Percentiles rank a stretch among this genome's conserved stretches.
These are phyloP conservation scores for Pithecia hirsuta DNA, from an alignment of 2,797 vertebrate species.

Conservation along the genomic window DNA sequence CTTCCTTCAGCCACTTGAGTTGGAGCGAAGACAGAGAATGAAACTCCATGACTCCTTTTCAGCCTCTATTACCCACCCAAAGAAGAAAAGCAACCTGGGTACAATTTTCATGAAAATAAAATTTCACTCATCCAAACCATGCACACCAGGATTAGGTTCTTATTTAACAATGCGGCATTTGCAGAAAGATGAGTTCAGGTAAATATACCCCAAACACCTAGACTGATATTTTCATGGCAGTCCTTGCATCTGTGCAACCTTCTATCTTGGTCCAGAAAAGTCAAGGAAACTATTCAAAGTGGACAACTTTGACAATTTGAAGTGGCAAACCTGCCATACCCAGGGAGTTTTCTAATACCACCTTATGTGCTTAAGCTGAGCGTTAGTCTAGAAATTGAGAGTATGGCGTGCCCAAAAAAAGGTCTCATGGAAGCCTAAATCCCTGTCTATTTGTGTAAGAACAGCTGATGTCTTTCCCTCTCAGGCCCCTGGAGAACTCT, in stretches of 20 bases:
- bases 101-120: neutral
- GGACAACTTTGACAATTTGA: too few relatives aligned
- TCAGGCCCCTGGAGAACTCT: neutral
- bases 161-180: neutral
- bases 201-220: neutral
- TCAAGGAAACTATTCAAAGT: neutral
- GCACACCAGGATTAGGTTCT: neutral
- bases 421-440: neutral
- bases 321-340: neutral
- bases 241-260: neutral
- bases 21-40: neutral
- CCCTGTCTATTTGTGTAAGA: neutral
- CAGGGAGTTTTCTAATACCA: neutral
- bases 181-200: neutral
- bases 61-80: neutral
- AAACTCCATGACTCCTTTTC: neutral
- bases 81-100: neutral
- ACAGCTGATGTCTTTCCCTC: accelerated
- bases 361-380: neutral
- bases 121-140: neutral
- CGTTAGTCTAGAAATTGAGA: neutral
- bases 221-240: neutral
- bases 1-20: neutral
- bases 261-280: neutral
- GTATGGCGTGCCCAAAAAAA: neutral